These are phyloP conservation scores for Brenthis ino DNA, from an alignment of 2,888 invertebrate genomes.

Conservation along the genomic window DNA sequence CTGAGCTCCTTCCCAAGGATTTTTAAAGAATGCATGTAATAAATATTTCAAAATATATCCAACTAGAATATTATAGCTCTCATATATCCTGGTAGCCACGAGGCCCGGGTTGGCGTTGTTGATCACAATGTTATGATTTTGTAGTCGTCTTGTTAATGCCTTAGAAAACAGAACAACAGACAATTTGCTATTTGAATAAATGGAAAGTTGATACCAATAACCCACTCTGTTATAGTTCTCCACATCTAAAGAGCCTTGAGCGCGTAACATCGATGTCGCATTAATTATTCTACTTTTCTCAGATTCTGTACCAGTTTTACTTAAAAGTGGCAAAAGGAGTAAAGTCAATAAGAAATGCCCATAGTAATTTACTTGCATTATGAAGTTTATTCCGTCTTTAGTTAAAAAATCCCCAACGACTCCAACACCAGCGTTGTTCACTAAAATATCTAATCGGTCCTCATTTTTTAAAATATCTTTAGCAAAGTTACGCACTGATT, in stretches of 20 bases:
- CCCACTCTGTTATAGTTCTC: conserved; percentile 83
- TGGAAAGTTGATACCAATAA: conserved; percentile 58
- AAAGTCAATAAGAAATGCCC: conserved; percentile 95
- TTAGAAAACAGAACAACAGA: conserved; percentile 86
- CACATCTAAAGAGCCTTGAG: conserved; percentile 84
- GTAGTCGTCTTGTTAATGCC: conserved; percentile 85
- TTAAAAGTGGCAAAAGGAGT: conserved; percentile 89
- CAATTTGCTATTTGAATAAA: conserved; percentile 85
- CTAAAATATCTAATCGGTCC: conserved; percentile 87
- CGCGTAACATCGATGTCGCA: conserved; percentile 88
- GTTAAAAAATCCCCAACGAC: conserved; percentile 80
- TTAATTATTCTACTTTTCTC: conserved; percentile 87
- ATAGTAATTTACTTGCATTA: conserved; percentile 95
- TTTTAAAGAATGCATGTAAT: conserved; percentile 57
- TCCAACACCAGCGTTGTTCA: conserved; percentile 93
- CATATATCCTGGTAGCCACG: conserved; percentile 89
- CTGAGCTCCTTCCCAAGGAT: conserved; percentile 72
- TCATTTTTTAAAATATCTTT: conserved; percentile 39
- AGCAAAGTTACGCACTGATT: conserved; percentile 55
- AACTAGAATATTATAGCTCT: conserved; percentile 81
- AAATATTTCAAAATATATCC: conserved; percentile 72
- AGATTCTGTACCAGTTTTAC: conserved; percentile 71
- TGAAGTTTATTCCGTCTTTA: conserved; percentile 90
- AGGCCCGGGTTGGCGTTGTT: conserved; percentile 91
- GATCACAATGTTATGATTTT: conserved; percentile 85